A percentile compares a stretch with the other conserved stretches of the same genome.
Evolutionary conservation across 2,113 vertebrate genomes (phyloP).

Genomic region (Erpornis zantholeuca): DNA sequence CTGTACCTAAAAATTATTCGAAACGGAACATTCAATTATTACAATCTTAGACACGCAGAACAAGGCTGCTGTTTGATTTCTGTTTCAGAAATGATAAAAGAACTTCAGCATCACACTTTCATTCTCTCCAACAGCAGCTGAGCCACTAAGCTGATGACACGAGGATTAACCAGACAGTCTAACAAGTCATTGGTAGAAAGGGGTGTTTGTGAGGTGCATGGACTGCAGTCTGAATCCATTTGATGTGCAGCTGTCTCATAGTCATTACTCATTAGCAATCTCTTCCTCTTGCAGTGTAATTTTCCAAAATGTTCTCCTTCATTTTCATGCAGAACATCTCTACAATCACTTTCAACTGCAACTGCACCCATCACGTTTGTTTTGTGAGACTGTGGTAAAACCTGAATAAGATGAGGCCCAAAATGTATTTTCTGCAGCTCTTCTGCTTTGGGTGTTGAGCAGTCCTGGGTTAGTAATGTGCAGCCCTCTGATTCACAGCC

Average conservation of each 20-base stretch:
- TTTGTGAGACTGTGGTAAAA: slow-evolving; percentile 51
- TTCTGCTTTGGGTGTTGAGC: neutral
- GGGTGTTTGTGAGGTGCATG: neutral
- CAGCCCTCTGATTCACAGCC: neutral
- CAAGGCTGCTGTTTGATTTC: neutral
- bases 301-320: slow-evolving; percentile 4
- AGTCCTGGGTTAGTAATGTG: neutral
- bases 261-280: neutral
- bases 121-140: slow-evolving; percentile 80
- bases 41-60: neutral
- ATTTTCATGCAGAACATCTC: neutral
- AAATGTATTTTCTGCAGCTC: slow-evolving; percentile 57
- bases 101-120: neutral
- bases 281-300: neutral
- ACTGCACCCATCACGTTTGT: neutral
- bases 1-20: neutral
- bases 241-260: neutral
- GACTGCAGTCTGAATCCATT: neutral
- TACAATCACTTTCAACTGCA: neutral
- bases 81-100: slow-evolving; percentile 28
- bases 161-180: slow-evolving; percentile 88
- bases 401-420: slow-evolving; percentile 81
- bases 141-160: slow-evolving; percentile 78
- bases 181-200: slow-evolving; percentile 89
- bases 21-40: neutral